phyloP scores from a whole-genome alignment of 2,797 vertebrate genomes.

The Danio choprae region DNA sequence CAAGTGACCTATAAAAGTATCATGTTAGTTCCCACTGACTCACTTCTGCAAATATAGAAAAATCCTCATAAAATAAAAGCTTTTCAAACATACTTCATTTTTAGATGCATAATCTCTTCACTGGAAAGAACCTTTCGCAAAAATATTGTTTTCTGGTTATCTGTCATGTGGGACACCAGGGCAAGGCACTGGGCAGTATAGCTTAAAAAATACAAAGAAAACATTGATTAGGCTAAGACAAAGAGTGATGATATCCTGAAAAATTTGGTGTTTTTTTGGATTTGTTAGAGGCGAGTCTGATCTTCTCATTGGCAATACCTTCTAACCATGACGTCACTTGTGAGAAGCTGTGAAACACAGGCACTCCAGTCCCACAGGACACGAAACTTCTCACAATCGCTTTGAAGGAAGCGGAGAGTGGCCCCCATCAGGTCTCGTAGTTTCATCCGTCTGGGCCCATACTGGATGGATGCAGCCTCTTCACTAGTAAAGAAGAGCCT shows the following conservation, averaged over 20 bases:
- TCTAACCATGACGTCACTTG: constrained; percentile 92
- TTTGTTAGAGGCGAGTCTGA: background rate
- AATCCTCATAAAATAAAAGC: background rate
- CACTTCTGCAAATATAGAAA: background rate
- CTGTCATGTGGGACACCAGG: constrained; percentile 93
- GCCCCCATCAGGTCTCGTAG: constrained; percentile 97
- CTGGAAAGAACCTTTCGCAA: constrained; percentile 89
- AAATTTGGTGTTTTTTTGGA: background rate
- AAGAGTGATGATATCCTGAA: background rate
- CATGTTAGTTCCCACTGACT: background rate
- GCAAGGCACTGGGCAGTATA: constrained; percentile 95
- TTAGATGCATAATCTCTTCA: constrained; percentile 93
- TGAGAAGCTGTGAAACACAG: constrained; percentile 93
- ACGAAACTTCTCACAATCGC: constrained; percentile 85
- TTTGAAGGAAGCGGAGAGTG: constrained; percentile 89
- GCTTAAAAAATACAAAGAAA: constrained; percentile 70
- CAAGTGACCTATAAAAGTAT: constrained; percentile 79
- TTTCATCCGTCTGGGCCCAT: constrained; percentile 94
- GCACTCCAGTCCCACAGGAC: constrained; percentile 98
- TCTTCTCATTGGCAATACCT: constrained; percentile 71
- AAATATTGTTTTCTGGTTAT: constrained; percentile 94
- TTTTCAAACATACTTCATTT: constrained; percentile 85
- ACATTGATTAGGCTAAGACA: background rate
- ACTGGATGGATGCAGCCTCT: constrained; percentile 88
- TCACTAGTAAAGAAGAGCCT: constrained; percentile 94